Base-by-base conservation (phyloP, 2,113 vertebrate species). In the Pelusios castaneus region DNA sequence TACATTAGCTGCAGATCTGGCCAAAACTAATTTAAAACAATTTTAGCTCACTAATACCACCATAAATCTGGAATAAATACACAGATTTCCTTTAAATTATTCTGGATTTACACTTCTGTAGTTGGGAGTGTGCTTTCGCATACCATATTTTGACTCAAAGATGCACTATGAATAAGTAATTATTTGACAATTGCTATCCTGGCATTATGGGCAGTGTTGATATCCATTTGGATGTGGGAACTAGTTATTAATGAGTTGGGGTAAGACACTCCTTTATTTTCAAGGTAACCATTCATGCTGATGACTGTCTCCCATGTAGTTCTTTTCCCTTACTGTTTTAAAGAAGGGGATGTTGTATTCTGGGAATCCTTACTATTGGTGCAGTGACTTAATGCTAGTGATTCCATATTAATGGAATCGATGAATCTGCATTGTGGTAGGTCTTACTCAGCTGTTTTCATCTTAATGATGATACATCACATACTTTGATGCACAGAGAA, bases 1-100 rank as follows among this genome's bases (percentile, higher is more conserved):
- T 60, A 41, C 6, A 78, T 60, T 79, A 79, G 88, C 70, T 89
- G 52, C 52, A 38, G n/a, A 70, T 80, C 76, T 56, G 10, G 79
- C 60, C 60, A 52, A 89, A 60, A 89, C 90, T 58, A 41, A 77
- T 87, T 1, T 54, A 82, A 25, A 41, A 63, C 17, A 31, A 56
- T 70, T 96, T 75, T 60, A 41, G n/a, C 47, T 92, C 10, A 27
- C 77, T 94, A 94, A 84, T 79, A 17, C 84, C 52, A 34, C 2
- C 0, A 7, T 31, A 87, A 93, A 27, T n/a, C 56, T 22, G 1
- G 83, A 95, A 45, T 51, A 90, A 49, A 29, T 45, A 43, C 38
- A 5, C 54, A 55, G 73, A 8, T 85, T 86, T 84, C 70, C 8
- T 1, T 10, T 11, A 56, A 80, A 80, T 56, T 86, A 29, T 51